Percentiles rank a stretch among this genome's conserved stretches.
These are phyloP conservation scores for Falco naumanni DNA, from an alignment of 2,797 vertebrate species.

Conservation along the genomic window DNA sequence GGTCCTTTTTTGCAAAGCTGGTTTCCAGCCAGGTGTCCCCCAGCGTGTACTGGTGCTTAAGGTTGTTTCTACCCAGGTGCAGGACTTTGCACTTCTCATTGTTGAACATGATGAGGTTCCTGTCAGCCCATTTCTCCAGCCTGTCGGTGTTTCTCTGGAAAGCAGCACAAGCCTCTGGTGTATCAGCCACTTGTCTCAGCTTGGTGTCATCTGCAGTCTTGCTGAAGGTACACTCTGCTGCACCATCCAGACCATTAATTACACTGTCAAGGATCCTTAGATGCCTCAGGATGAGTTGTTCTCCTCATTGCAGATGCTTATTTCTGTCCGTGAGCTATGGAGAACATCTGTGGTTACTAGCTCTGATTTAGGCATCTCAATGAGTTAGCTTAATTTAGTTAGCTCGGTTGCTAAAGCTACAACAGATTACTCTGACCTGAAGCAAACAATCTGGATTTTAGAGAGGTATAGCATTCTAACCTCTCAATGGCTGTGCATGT, in stretches of 20 bases:
- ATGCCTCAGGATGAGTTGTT: background rate
- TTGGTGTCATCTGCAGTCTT: background rate
- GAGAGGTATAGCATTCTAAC: background rate
- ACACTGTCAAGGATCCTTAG: background rate
- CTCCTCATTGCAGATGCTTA: background rate
- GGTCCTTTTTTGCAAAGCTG: background rate
- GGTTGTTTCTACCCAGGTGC: background rate
- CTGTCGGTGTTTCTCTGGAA: background rate
- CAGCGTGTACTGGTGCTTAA: background rate
- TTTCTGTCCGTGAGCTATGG: background rate
- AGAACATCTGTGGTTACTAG: background rate
- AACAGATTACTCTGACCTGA: background rate
- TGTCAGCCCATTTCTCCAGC: background rate
- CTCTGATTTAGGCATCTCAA: background rate
- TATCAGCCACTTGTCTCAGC: background rate
- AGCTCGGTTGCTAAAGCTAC: background rate
- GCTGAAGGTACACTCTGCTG: rapidly evolving
- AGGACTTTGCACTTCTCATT: background rate
- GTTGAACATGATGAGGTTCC: background rate
- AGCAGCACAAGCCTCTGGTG: background rate
- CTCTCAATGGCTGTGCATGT: background rate
- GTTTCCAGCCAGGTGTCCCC: background rate
- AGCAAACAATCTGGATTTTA: background rate
- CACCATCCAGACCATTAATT: background rate
- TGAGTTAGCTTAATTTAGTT: background rate